Percentiles rank a stretch among this genome's conserved stretches.
Conservation (phyloP, 2,113 vertebrate species). For the Pachycephala philippinensis region DNA sequence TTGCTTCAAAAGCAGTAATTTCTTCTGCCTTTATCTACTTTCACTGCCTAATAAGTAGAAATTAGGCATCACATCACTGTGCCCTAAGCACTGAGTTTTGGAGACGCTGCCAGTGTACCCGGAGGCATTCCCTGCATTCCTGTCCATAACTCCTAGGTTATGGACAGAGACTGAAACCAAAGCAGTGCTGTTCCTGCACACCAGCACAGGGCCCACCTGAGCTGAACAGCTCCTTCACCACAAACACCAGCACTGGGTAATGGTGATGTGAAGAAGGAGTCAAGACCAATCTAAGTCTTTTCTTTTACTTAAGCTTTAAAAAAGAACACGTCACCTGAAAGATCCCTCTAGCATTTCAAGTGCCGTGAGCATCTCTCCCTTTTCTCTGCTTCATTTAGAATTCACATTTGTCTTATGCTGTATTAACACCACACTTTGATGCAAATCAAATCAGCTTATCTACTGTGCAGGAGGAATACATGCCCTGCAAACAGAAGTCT, state of each 20-base stretch:
- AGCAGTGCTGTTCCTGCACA: background rate
- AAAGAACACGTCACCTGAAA: background rate
- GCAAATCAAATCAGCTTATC: background rate
- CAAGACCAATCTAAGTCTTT: background rate
- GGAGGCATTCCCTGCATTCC: background rate
- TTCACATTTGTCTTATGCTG: background rate
- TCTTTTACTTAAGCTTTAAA: background rate
- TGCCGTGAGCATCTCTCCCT: background rate
- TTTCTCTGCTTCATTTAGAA: background rate
- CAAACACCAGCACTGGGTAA: background rate
- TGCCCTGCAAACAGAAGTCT: background rate
- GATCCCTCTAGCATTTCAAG: background rate
- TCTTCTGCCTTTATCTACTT: background rate
- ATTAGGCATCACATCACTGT: background rate
- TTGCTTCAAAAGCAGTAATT: background rate
- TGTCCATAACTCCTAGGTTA: background rate
- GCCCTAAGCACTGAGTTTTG: background rate
- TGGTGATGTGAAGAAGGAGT: background rate
- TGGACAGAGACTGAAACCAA: background rate
- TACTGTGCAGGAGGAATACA: background rate
- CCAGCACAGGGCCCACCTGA: background rate
- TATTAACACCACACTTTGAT: background rate
- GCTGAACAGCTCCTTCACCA: background rate
- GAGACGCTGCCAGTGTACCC: background rate
- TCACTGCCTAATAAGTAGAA: background rate